phyloP scores from a whole-genome alignment of 2,888 invertebrate genomes.

The Galeruca laticollis region DNA sequence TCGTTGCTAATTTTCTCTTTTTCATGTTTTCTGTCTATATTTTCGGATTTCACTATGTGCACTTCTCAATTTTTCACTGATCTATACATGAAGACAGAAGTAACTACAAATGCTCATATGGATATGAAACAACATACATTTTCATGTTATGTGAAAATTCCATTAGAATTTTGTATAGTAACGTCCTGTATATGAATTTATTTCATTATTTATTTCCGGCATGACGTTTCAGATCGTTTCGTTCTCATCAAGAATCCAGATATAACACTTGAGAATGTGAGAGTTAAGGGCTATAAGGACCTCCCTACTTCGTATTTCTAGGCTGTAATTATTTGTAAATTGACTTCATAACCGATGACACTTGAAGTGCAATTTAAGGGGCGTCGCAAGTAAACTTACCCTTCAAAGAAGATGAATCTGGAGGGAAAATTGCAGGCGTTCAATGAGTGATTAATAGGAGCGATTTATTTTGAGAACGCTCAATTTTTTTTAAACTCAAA shows the following conservation, averaged over 20 bases:
- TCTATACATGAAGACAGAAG: no score
- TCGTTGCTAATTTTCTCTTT: no score
- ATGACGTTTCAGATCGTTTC: background rate
- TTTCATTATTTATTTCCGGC: background rate
- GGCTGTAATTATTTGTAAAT: constrained; percentile 65
- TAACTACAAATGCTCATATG: no score
- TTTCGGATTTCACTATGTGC: no score
- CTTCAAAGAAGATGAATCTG: constrained; percentile 27
- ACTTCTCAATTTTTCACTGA: no score
- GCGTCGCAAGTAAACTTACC: constrained; percentile 45
- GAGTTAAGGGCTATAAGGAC: constrained; percentile 19
- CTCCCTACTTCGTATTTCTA: constrained; percentile 28
- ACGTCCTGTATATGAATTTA: no score
- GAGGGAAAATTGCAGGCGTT: constrained; percentile 22
- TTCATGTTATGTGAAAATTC: no score
- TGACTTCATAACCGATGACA: constrained; percentile 65
- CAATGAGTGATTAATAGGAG: background rate
- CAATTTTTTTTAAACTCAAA: background rate
- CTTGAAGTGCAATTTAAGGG: constrained; percentile 60
- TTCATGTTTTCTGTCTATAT: no score
- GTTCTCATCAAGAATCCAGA: background rate
- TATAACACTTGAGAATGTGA: constrained; percentile 2
- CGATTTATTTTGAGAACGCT: background rate
- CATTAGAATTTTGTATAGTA: no score
- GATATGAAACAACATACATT: no score